Conservation (phyloP, 2,888 invertebrate genomes). For the Ypsolopha sequella region DNA sequence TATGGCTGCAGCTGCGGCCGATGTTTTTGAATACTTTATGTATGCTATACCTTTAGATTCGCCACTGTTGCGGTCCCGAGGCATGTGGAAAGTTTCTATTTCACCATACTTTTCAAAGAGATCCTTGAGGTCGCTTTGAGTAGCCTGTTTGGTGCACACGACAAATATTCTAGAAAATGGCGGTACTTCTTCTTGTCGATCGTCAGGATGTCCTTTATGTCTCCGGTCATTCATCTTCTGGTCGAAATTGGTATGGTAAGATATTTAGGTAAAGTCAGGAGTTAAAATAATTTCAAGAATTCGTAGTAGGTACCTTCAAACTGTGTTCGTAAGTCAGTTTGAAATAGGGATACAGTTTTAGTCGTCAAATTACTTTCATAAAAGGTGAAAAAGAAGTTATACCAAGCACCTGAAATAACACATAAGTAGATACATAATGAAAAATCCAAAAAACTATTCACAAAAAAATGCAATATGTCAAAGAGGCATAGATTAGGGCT, state of each 20-base stretch:
- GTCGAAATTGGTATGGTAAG: not conserved
- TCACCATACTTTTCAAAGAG: slow-evolving; percentile 85
- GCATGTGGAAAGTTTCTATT: slow-evolving; percentile 90
- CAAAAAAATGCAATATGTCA: no score
- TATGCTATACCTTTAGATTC: slow-evolving; percentile 93
- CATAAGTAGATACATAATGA: no score
- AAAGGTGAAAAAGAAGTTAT: no score
- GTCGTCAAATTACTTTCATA: no score
- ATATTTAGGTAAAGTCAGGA: not conserved
- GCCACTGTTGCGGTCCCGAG: slow-evolving; percentile 85
- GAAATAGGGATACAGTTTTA: no score
- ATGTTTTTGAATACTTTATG: slow-evolving; percentile 91
- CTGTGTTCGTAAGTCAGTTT: no score
- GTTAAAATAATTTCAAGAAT: not conserved
- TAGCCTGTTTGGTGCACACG: slow-evolving; percentile 76
- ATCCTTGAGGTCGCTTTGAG: slow-evolving; percentile 82
- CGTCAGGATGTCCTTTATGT: slow-evolving; percentile 23
- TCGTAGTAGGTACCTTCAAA: no score
- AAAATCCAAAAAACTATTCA: no score
- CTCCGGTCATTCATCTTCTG: slow-evolving; percentile 17
- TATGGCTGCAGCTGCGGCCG: slow-evolving; percentile 90
- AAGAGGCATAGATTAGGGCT: no score
- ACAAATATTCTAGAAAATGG: slow-evolving; percentile 93
- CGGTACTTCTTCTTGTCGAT: slow-evolving; percentile 72
- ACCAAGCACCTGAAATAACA: no score